Conservation (phyloP, 1,140 invertebrate species). For the Manduca sexta region DNA sequence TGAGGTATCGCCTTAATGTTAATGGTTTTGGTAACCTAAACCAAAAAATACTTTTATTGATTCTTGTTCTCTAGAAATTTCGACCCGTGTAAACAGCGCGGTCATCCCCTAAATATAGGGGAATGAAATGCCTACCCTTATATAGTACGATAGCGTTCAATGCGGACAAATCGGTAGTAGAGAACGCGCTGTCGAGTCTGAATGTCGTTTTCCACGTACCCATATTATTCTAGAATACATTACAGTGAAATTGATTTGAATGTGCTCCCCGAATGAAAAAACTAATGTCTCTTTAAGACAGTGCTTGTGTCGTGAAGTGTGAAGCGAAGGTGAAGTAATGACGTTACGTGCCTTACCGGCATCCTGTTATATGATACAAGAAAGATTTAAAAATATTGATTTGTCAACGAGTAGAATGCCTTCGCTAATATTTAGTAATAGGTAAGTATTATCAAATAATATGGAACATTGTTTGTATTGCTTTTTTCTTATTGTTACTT, state of each 20-base stretch:
- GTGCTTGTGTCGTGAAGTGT: slow-evolving; percentile 45
- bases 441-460: slow-evolving; percentile 47
- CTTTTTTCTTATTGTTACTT: background rate
- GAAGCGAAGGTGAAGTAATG: slow-evolving; percentile 60
- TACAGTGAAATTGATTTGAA: slow-evolving; percentile 38
- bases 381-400: slow-evolving; percentile 60
- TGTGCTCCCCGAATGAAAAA: slow-evolving; percentile 45
- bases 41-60: too few species aligned
- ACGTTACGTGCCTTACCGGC: slow-evolving; percentile 64
- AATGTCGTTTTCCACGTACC: slow-evolving; percentile 54
- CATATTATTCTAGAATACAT: slow-evolving; percentile 22
- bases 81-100: slow-evolving; percentile 25
- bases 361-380: slow-evolving; percentile 62
- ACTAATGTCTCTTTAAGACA: slow-evolving; percentile 34
- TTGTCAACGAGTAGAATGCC: slow-evolving; percentile 56
- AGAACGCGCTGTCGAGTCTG: slow-evolving; percentile 40
- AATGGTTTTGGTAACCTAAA: too few species aligned
- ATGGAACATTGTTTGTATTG: background rate
- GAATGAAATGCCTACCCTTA: slow-evolving; percentile 32
- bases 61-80: background rate
- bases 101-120: slow-evolving; percentile 35
- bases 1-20: too few species aligned
- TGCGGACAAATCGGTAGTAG: slow-evolving; percentile 43
- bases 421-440: slow-evolving; percentile 64
- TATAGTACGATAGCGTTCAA: slow-evolving; percentile 36